A percentile compares a stretch with the other conserved stretches of the same genome.
Conservation (phyloP, 2,888 invertebrate genomes). For the Perdita meconis region DNA sequence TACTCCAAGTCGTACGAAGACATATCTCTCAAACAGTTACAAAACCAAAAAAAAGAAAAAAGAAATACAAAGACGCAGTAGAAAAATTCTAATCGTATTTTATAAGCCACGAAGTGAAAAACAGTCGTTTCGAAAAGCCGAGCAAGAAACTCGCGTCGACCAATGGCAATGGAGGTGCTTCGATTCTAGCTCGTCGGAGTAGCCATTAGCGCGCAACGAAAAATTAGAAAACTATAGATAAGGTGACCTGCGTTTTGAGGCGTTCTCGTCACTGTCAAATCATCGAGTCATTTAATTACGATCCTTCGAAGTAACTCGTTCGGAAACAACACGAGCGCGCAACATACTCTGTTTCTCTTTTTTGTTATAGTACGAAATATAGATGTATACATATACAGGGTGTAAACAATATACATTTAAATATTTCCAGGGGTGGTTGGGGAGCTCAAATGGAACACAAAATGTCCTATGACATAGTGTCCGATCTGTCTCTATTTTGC, state of each 20-base stretch:
- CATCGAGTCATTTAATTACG: constrained; percentile 13
- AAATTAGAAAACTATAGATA: neutral
- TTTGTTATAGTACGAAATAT: constrained; percentile 76
- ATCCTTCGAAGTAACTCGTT: constrained; percentile 30
- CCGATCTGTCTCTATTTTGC: too few relatives aligned
- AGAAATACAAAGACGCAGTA: neutral
- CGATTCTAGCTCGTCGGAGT: neutral
- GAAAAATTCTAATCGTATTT: neutral
- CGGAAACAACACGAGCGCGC: constrained; percentile 44
- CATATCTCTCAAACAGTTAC: neutral
- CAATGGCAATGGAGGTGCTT: constrained; percentile 8
- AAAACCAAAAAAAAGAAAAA: neutral
- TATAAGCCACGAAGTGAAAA: neutral
- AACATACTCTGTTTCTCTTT: constrained; percentile 43
- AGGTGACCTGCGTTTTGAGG: constrained; percentile 16
- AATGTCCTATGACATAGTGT: too few relatives aligned
- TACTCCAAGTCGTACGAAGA: neutral
- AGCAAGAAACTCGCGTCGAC: neutral
- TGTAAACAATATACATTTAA: too few relatives aligned
- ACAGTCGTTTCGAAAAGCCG: neutral
- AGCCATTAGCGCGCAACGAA: neutral
- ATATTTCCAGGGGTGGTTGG: too few relatives aligned
- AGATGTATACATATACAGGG: too few relatives aligned
- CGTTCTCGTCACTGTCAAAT: constrained; percentile 48
- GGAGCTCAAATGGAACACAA: too few relatives aligned